Evolutionary conservation across 1,140 invertebrate genomes (phyloP), one percentile per base, ranked within the genome.

Genomic region (Penaeus indicus): DNA sequence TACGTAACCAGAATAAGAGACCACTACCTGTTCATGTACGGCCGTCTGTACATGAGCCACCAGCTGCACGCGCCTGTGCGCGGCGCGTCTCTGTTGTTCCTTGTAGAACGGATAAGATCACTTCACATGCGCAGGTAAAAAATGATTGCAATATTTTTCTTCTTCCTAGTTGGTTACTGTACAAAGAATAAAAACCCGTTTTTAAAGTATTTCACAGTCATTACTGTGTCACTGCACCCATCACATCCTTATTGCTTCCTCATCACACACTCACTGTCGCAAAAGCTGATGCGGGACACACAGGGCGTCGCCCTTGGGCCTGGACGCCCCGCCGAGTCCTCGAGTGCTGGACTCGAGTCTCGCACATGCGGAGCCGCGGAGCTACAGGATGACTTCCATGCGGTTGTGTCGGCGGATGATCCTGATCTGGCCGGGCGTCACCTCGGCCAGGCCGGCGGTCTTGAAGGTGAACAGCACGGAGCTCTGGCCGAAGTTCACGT

Each of bases 401-500:
- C 95, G 95, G 93, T 95, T 96, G 90, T 95, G 95, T 94, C 96
- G 96, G 38, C 96, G 94, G 89, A 95, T 92, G 60, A 97, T 95
- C 87, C 96, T 94, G 81, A 95, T 95, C 93, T 95, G 94, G 90
- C 95, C 94, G 84, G 95, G 94, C 92, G 95, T 93, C 75, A 95
- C 93, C 92, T 96, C 95, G 63, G 95, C 94, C 90, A 95, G 93
- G 67, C 95, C 96, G 91, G 94, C 93, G 91, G 95, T 95, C 93
- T 96, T 96, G 92, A 97, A 97, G 79, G 95, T 94, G 89, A 97
- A 95, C 87, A 96, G 95, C 84, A 97, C 96, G 83, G 94, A 95
- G 93, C 96, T 95, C 91, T 96, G 95, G 27, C 96, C 96, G 93
- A 97, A 96, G 93, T 96, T 96, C 25, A 96, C 96, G 92, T 96